phyloP scores from a whole-genome alignment of 2,888 invertebrate genomes.

The Mylabris sibirica region DNA sequence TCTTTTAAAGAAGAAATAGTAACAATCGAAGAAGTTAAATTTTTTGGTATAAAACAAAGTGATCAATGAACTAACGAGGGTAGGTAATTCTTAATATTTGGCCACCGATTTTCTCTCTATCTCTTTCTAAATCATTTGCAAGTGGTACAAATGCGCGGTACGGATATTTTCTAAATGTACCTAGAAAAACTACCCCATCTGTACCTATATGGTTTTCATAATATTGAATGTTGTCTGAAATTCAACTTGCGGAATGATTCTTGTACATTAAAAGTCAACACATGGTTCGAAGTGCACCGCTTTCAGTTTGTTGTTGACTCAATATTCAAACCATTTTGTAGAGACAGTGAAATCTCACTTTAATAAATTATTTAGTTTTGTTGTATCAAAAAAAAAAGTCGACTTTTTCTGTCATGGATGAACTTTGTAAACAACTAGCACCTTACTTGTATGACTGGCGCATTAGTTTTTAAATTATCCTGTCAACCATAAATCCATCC shows the following conservation, averaged over 20 bases:
- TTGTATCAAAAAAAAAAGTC: not conserved
- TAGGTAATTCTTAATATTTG: too few relatives aligned
- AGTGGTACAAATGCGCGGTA: too few relatives aligned
- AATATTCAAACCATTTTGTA: not conserved
- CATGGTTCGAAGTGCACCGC: not conserved
- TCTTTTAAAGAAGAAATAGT: too few relatives aligned
- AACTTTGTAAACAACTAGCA: not conserved
- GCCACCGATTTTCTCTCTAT: too few relatives aligned
- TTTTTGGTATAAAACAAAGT: too few relatives aligned
- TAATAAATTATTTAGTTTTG: not conserved
- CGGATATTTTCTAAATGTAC: too few relatives aligned
- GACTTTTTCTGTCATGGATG: not conserved
- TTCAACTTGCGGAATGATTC: not conserved
- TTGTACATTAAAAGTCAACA: not conserved
- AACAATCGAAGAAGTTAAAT: too few relatives aligned
- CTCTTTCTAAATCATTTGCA: too few relatives aligned
- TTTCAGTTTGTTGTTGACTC: not conserved
- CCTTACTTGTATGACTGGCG: not conserved
- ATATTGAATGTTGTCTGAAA: not conserved
- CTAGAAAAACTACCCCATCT: too few relatives aligned
- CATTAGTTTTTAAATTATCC: conserved; percentile 7
- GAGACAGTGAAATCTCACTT: not conserved
- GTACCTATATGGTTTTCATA: not conserved
- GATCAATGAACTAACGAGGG: too few relatives aligned
- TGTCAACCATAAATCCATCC: conserved; percentile 1